Base-by-base conservation (phyloP, 2,113 vertebrate species). In the Orycteropus afer region DNA sequence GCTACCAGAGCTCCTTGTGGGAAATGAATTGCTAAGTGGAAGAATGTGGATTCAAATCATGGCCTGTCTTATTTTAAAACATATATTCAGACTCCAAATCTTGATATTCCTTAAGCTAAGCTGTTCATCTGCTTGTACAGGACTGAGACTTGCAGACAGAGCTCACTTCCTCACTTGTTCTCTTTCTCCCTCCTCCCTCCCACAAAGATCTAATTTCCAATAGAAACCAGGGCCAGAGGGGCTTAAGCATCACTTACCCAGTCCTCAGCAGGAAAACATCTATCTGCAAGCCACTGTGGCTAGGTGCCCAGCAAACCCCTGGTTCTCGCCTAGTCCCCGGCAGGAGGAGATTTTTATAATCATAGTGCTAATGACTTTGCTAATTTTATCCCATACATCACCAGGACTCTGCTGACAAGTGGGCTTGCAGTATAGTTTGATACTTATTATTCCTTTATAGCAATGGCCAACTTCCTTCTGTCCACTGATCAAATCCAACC, bases 331-430 rank as follows among this genome's bases (percentile, higher is more conserved):
- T 53, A 77, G 65, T 27, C 83, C 81, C 23, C 73, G 65, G 83
- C 45, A 59, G 6, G 95, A 89, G 76, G 51, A 53, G 22, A 57
- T 51, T 81, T 51, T 80, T 65, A 22, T 55, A 59, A 65, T 77
- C 63, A 94, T 55, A 22, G 81, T 47, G 57, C 34, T 86, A 91
- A 84, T 77, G 40, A 57, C 7, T 83, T 86, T 77, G 20, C 63
- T 96, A 93, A 94, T 95, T 96, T 94, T 89, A 80, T 76, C 45
- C 34, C 71, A 84, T 87, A 91, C 34, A 91, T 91, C 49, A 15
- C n/a, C 69, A 77, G 71, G 53, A 22, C 27, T 86, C 79, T 93
- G 76, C 49, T 53, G 51, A 53, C 51, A 95, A 11, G 23, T 27
- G 3, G 78, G 17, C 34, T 84, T 8, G 7, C 34, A 57, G 18